Conservation (phyloP, 2,888 invertebrate species). For the Tethea ocularis region DNA sequence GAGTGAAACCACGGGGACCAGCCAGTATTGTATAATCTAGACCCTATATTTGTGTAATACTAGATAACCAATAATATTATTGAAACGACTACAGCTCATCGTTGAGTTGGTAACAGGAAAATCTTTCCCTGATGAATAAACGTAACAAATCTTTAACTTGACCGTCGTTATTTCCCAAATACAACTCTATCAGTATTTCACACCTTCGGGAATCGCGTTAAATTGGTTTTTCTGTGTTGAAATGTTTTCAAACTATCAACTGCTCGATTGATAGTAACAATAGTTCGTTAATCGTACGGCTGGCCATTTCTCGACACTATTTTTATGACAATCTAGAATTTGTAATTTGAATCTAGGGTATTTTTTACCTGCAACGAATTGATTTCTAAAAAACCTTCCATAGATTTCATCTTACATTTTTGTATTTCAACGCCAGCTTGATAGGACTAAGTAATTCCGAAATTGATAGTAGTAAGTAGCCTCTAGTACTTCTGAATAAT, state of each 20-base stretch:
- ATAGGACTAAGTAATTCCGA: too few species aligned
- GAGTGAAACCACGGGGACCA: too few species aligned
- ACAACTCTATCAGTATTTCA: constrained; percentile 21
- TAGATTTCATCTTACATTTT: too few species aligned
- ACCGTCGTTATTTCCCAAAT: constrained; percentile 23
- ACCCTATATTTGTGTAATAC: too few species aligned
- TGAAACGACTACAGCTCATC: not conserved
- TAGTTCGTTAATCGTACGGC: not conserved
- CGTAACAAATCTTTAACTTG: constrained; percentile 9
- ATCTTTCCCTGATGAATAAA: constrained; percentile 17
- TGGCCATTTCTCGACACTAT: not conserved
- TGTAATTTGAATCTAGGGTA: not conserved
- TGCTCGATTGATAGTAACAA: not conserved
- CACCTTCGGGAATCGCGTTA: constrained; percentile 24
- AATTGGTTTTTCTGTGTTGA: constrained; percentile 11
- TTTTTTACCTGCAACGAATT: too few species aligned
- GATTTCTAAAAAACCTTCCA: too few species aligned
- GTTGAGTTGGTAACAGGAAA: not conserved
- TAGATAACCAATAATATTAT: not conserved
- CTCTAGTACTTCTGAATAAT: too few species aligned
- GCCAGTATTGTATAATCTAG: too few species aligned
- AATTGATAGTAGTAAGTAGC: too few species aligned
- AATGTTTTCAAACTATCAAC: not conserved
- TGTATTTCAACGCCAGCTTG: too few species aligned
- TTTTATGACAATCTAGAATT: not conserved